These are phyloP conservation scores for Eupsittula cactorum DNA, from an alignment of 2,113 vertebrate species.

Conservation along the genomic window DNA sequence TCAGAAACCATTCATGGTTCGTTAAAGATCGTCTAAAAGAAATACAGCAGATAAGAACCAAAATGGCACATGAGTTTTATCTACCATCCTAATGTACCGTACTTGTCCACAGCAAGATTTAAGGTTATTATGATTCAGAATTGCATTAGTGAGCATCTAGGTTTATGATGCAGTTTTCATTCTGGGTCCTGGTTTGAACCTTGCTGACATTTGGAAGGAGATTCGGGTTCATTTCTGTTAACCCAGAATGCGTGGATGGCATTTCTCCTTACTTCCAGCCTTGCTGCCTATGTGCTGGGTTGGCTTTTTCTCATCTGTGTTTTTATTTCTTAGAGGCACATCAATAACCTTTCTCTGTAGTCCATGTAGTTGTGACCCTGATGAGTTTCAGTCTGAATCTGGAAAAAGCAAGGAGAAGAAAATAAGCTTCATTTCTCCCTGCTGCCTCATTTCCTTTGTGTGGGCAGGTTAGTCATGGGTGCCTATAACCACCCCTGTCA, in stretches of 20 bases:
- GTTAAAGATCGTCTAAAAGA: neutral
- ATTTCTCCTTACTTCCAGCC: slow-evolving; percentile 25
- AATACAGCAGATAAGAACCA: neutral
- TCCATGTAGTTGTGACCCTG: slow-evolving; percentile 59
- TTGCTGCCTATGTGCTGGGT: neutral
- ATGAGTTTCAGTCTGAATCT: slow-evolving; percentile 48
- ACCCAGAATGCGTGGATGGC: neutral
- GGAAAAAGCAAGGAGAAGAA: neutral
- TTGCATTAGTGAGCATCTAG: neutral
- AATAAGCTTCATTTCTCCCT: slow-evolving; percentile 21
- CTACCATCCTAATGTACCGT: neutral
- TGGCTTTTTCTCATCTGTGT: slow-evolving; percentile 1
- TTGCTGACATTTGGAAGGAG: slow-evolving; percentile 35
- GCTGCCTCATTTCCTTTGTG: neutral
- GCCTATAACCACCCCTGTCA: neutral
- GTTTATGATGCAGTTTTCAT: neutral
- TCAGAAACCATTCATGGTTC: neutral
- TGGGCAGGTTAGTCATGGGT: neutral
- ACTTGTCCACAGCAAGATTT: neutral
- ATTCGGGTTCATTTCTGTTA: slow-evolving; percentile 34
- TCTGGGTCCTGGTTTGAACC: neutral
- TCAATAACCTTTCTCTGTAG: slow-evolving; percentile 58
- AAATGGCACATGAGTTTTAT: neutral
- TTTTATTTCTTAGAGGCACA: slow-evolving; percentile 58
- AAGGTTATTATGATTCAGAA: neutral